Conservation (phyloP, 35 echinoderm and acorn worm genomes). For the Ophiothrix spiculata region DNA sequence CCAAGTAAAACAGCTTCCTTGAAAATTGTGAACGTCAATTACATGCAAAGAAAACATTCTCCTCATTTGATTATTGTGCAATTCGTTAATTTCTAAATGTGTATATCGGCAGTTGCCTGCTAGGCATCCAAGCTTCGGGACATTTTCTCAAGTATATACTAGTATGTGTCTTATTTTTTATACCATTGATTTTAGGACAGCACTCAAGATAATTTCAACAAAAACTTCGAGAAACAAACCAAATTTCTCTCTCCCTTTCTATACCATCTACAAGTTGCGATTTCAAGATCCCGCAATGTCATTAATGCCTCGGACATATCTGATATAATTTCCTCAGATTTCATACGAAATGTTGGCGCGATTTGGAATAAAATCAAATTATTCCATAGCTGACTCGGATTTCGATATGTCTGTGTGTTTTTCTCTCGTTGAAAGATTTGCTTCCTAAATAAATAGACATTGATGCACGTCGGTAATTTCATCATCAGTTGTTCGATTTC, state of each 20-base stretch:
- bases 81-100: too few species aligned
- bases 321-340: conserved; percentile 7
- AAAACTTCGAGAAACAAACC: background rate
- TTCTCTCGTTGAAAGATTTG: conserved; percentile 5
- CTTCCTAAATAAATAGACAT: conserved; percentile 14
- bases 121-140: too few species aligned
- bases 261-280: background rate
- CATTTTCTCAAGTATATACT: too few species aligned
- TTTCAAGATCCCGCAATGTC: background rate
- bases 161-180: too few species aligned
- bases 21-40: background rate
- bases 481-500: conserved; percentile 9
- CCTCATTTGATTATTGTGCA: too few species aligned
- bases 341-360: background rate
- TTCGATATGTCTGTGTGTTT: conserved; percentile 6
- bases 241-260: background rate
- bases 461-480: background rate
- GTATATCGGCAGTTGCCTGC: too few species aligned
- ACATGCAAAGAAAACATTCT: conserved; percentile 1
- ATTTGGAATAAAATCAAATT: conserved; percentile 11
- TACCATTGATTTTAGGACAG: conserved; percentile 2
- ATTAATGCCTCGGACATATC: background rate
- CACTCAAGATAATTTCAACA: background rate
- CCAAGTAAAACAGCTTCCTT: background rate
- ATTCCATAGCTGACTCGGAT: background rate